A percentile compares a stretch with the other conserved stretches of the same genome.
These are phyloP conservation scores for Limanda limanda DNA, from an alignment of 2,113 vertebrate species.

Conservation along the genomic window DNA sequence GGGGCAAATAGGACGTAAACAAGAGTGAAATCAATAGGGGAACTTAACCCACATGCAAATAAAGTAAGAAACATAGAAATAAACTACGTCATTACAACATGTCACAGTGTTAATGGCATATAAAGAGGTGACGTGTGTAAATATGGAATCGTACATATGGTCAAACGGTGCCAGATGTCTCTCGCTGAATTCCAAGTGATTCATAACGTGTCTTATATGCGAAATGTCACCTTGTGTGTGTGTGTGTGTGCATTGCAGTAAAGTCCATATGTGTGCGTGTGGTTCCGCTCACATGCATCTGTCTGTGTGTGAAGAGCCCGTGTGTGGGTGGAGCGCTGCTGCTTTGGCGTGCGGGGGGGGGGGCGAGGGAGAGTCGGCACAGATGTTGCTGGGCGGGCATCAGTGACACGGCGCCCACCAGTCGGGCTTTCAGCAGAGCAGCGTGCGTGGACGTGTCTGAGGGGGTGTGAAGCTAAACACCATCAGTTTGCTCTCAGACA, in stretches of 20 bases:
- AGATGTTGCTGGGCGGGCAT: conserved; percentile 57
- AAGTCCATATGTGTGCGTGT: no score
- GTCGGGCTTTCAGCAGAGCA: conserved; percentile 60
- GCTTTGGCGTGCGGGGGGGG: conserved; percentile 3
- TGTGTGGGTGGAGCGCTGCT: conserved; percentile 13
- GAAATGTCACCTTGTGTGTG: no score
- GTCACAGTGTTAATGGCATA: no score
- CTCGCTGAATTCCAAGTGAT: no score
- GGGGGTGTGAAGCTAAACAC: conserved; percentile 68
- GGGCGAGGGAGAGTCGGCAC: conserved; percentile 25
- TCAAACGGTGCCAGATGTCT: no score
- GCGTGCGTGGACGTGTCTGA: conserved; percentile 57
- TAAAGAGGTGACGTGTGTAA: no score
- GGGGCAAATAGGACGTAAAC: background rate
- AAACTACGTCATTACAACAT: no score
- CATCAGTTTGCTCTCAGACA: conserved; percentile 69
- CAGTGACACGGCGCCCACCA: conserved; percentile 58
- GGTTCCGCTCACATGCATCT: no score
- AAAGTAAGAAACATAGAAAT: background rate
- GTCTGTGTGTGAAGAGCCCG: background rate
- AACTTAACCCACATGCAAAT: background rate
- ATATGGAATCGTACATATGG: no score
- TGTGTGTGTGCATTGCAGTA: no score
- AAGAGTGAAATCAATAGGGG: background rate
- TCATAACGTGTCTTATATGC: no score